Conservation (phyloP, 2,797 vertebrate genomes). For the Mormyrops boulengeri region DNA sequence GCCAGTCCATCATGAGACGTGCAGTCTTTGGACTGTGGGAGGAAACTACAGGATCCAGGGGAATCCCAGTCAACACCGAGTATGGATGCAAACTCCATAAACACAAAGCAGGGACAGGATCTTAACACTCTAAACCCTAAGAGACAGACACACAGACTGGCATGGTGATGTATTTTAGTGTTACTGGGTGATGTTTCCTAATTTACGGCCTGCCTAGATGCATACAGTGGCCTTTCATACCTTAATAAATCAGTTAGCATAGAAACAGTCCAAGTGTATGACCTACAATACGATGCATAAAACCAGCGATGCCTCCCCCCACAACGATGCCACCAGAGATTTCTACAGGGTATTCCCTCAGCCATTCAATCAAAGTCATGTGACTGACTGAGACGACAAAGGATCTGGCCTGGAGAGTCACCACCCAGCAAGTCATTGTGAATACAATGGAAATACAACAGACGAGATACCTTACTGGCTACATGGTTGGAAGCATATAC, state of each 20-base stretch:
- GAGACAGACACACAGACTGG: background rate
- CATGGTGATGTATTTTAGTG: background rate
- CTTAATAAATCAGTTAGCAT: background rate
- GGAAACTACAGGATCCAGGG: background rate
- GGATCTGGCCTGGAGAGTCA: background rate
- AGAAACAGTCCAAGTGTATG: background rate
- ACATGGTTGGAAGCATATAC: background rate
- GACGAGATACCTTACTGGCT: background rate
- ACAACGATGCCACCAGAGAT: background rate
- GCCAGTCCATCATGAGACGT: background rate
- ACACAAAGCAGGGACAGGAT: background rate
- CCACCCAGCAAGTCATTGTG: background rate
- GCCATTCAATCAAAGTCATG: constrained; percentile 12
- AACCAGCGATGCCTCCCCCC: background rate
- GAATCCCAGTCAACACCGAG: background rate
- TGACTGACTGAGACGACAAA: background rate
- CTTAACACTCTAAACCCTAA: background rate
- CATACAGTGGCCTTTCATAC: background rate
- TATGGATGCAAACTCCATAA: background rate
- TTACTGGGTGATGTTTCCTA: background rate
- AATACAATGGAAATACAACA: background rate
- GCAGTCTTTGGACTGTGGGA: background rate
- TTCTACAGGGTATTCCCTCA: background rate
- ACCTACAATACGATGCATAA: background rate
- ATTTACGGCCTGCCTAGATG: background rate